A percentile compares a stretch with the other conserved stretches of the same genome.
Evolutionary conservation across 2,888 invertebrate species (phyloP).

Genomic region (Epistrophe eligans): DNA sequence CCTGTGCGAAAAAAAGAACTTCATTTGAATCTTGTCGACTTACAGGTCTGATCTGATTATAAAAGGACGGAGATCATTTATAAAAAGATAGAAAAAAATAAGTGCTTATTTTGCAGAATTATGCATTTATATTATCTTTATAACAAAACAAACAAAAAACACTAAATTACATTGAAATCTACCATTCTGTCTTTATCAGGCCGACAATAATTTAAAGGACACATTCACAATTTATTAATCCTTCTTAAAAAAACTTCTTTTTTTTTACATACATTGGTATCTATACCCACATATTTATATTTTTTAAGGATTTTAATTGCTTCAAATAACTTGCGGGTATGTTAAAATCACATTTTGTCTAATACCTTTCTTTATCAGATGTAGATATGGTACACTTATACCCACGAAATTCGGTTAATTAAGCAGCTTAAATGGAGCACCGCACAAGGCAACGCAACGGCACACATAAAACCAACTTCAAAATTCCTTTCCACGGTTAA

Average conservation of each 20-base stretch:
- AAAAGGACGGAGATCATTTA: too few species aligned
- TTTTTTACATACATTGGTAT: too few species aligned
- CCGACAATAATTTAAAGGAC: too few species aligned
- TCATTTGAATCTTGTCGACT: too few species aligned
- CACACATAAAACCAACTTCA: not conserved
- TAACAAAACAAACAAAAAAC: too few species aligned
- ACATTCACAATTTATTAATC: not conserved
- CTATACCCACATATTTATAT: not conserved
- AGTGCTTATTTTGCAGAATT: too few species aligned
- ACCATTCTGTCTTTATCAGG: too few species aligned
- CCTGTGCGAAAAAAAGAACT: too few species aligned
- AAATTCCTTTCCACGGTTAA: slow-evolving; percentile 20
- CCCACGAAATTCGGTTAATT: slow-evolving; percentile 14
- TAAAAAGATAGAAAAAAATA: too few species aligned
- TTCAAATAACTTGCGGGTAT: not conserved
- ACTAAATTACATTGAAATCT: too few species aligned
- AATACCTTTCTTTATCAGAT: slow-evolving; percentile 14
- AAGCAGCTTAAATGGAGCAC: slow-evolving; percentile 17
- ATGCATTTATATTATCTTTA: too few species aligned
- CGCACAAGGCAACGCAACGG: not conserved
- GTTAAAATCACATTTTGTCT: slow-evolving; percentile 7
- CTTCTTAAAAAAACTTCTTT: not conserved
- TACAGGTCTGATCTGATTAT: too few species aligned
- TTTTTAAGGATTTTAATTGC: not conserved
- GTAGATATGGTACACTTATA: slow-evolving; percentile 3